Evolutionary conservation across 2,113 vertebrate species (phyloP).

Genomic region (Ciconia stormi): DNA sequence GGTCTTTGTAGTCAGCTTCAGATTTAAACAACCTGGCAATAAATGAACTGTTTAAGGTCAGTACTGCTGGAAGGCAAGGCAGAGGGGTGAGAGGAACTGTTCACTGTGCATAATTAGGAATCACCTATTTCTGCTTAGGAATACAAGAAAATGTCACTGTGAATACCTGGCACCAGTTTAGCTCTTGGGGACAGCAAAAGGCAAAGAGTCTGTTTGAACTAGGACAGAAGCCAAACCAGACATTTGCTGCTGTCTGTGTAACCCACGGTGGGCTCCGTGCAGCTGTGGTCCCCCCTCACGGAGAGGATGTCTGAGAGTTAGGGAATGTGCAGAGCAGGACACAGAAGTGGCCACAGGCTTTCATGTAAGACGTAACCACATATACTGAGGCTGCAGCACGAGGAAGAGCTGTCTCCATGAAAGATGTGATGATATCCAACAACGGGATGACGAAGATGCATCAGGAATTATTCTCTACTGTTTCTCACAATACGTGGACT

Average conservation of each 20-base stretch:
- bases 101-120: background rate
- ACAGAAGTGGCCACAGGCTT: background rate
- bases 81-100: background rate
- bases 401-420: too few relatives aligned
- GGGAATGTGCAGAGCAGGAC: too few relatives aligned
- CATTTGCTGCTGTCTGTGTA: background rate
- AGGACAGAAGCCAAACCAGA: background rate
- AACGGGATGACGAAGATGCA: background rate
- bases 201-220: background rate
- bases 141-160: background rate
- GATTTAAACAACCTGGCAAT: background rate
- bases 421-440: background rate
- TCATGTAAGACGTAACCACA: too few relatives aligned
- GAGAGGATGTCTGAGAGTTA: too few relatives aligned
- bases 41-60: background rate
- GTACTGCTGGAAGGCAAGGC: background rate
- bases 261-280: too few relatives aligned
- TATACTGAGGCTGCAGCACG: too few relatives aligned
- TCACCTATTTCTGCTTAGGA: background rate
- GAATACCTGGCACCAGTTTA: background rate
- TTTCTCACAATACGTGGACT: background rate
- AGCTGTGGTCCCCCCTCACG: background rate
- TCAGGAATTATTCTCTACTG: background rate
- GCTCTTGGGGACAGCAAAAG: background rate
- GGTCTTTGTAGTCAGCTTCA: background rate